Conservation (phyloP, 2,888 invertebrate genomes). For the Ferdinandea cuprea region DNA sequence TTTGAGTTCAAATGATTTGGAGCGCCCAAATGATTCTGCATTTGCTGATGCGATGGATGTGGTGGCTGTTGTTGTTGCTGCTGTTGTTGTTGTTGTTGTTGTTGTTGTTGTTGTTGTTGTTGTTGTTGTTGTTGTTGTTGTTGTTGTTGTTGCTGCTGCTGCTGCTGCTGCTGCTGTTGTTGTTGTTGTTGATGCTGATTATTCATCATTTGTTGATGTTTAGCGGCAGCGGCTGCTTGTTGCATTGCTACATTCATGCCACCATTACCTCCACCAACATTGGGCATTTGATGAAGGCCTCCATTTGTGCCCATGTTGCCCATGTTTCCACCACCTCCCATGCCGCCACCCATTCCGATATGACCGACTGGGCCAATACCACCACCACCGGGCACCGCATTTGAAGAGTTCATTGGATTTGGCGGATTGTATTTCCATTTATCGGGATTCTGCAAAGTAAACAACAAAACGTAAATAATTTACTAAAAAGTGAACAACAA, state of each 20-base stretch:
- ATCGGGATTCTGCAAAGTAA: conserved; percentile 89
- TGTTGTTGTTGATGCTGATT: conserved; percentile 83
- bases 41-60: conserved; percentile 84
- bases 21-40: conserved; percentile 81
- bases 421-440: conserved; percentile 92
- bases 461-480: conserved; percentile 57
- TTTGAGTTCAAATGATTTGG: conserved; percentile 81
- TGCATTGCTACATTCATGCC: conserved; percentile 82
- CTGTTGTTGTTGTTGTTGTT: conserved; percentile 81
- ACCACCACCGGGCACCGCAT: conserved; percentile 84
- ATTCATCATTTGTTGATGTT: conserved; percentile 82
- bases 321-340: conserved; percentile 82
- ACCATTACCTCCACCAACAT: conserved; percentile 78
- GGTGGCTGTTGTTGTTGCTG: conserved; percentile 79
- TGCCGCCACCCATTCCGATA: conserved; percentile 82
- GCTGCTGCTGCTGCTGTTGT: conserved; percentile 81
- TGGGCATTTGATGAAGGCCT: conserved; percentile 78
- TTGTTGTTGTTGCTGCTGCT: conserved; percentile 83
- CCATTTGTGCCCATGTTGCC: conserved; percentile 82
- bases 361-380: conserved; percentile 82
- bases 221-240: conserved; percentile 79
- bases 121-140: conserved; percentile 82
- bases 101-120: conserved; percentile 83
- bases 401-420: conserved; percentile 83
- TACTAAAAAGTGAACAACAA: conserved; percentile 32